Conservation (phyloP, 2,888 invertebrate genomes). For the Anaspis maculata region DNA sequence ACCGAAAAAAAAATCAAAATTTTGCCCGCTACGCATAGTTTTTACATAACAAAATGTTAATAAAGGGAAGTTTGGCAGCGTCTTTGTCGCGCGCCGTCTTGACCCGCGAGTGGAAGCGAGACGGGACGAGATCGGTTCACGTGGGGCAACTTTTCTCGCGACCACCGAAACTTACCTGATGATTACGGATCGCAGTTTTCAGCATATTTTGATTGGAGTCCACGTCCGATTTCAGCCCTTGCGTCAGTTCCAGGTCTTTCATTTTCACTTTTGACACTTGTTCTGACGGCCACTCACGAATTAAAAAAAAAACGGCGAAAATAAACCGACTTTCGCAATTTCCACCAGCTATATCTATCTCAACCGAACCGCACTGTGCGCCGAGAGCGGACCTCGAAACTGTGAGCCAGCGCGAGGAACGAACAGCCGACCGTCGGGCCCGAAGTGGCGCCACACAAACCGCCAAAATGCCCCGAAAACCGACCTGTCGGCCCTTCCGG, state of each 20-base stretch:
- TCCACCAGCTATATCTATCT: too few species aligned
- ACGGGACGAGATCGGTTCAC: constrained; percentile 9
- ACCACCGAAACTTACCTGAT: constrained; percentile 37
- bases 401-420: too few species aligned
- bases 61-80: constrained; percentile 12
- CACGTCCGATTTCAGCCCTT: constrained; percentile 36
- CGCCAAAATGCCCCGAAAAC: too few species aligned
- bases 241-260: constrained; percentile 37
- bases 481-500: background rate
- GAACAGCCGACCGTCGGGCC: too few species aligned
- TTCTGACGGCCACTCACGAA: too few species aligned
- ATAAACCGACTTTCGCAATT: too few species aligned
- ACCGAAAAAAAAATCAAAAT: constrained; percentile 6
- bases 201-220: constrained; percentile 37
- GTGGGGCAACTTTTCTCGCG: constrained; percentile 11
- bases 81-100: constrained; percentile 10
- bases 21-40: too few species aligned
- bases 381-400: too few species aligned
- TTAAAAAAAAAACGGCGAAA: too few species aligned
- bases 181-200: constrained; percentile 39
- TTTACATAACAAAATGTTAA: constrained; percentile 14
- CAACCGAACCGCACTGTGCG: too few species aligned
- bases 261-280: too few species aligned
- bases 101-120: background rate
- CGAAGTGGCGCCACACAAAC: too few species aligned